A percentile compares a stretch with the other conserved stretches of the same genome.
Conservation (phyloP, 2,888 invertebrate species). For the Campoletis raptor region DNA sequence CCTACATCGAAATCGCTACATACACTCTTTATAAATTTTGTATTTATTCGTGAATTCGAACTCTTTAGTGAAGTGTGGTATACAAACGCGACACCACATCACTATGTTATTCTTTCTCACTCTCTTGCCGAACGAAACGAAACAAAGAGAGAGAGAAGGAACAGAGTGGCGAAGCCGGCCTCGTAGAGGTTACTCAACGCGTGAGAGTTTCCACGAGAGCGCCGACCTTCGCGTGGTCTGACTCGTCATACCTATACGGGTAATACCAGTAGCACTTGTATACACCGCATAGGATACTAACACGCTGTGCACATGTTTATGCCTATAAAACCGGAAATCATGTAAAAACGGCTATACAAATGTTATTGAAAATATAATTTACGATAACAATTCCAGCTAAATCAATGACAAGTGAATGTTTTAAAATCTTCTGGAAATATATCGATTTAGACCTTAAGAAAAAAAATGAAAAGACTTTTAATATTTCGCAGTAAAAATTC, state of each 20-base stretch:
- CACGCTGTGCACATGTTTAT: conserved; percentile 8
- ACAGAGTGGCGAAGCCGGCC: conserved; percentile 35
- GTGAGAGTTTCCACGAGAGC: conserved; percentile 71
- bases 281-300: conserved; percentile 23
- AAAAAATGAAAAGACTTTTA: background rate
- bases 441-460: background rate
- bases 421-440: background rate
- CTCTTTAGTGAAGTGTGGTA: background rate
- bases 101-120: conserved; percentile 7
- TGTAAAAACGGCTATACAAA: background rate
- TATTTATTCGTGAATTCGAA: conserved; percentile 11
- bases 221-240: conserved; percentile 68
- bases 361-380: background rate
- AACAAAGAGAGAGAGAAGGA: background rate
- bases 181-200: conserved; percentile 67
- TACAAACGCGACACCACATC: background rate
- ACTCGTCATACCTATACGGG: conserved; percentile 46
- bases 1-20: background rate
- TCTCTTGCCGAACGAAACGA: background rate
- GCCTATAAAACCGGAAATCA: background rate
- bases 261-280: conserved; percentile 33
- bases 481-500: background rate
- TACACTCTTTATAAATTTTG: background rate
- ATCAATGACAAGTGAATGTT: background rate
- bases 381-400: background rate